Evolutionary conservation across 1,140 invertebrate genomes (phyloP), one percentile per base, ranked within the genome.

Genomic region (Zaprionus vittiger): DNA sequence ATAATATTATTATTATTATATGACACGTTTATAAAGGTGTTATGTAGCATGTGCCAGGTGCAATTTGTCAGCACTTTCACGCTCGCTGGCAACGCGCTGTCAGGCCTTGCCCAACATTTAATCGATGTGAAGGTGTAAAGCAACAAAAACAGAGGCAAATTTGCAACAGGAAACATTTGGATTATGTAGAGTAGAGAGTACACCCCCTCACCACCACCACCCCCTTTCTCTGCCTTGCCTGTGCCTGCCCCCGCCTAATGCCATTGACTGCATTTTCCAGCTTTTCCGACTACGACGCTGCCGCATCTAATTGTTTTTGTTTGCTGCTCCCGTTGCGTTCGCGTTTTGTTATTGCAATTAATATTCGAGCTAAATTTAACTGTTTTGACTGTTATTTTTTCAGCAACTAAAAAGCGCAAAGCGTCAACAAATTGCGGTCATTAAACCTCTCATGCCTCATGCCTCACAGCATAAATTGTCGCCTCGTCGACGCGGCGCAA

Each of bases 281-380:
- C 41, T 17, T 47, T 47, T 17, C n/a, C 41, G 41, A 47, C 15
- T n/a, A n/a, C 3, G 28, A 31, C 26, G 17, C 41, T 91, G 79
- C 89, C 89, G 89, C 89, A 91, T 81, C 89, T 91, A 91, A 91
- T 89, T 91, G 84, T 79, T 75, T 70, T 67, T 28, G 37, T 56
- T 41, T 31, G 65, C 62, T 22, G 55, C 81, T 83, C 20, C 20
- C 20, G 11, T 52, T 24, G 47, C 47, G 15, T n/a, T 41, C 2
- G 84, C 78, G 79, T 85, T 89, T 89, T 89, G 81, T 89, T 90
- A 80, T 85, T 90, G 81, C 79, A 89, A 89, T 89, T 89, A 89
- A 89, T 89, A 90, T 84, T 84, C 24, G 56, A 76, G 69, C 72
- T 80, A 80, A 84, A 89, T 68, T 83, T 68, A 61, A 38, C 34